A percentile compares a stretch with the other conserved stretches of the same genome.
These are phyloP conservation scores for Laticauda laticaudata DNA, from an alignment of 2,113 vertebrate genomes.

Conservation along the genomic window DNA sequence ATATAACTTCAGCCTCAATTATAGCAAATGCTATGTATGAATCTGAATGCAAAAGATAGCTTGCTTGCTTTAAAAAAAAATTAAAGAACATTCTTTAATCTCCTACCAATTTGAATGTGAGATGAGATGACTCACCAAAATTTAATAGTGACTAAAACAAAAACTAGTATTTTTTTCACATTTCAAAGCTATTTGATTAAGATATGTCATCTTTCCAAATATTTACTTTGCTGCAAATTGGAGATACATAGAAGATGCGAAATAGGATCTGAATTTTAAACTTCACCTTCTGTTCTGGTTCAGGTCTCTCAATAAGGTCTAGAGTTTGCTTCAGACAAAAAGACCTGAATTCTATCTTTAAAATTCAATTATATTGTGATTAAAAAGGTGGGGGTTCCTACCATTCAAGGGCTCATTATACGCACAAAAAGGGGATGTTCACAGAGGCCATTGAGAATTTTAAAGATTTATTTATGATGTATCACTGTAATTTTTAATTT, in stretches of 20 bases:
- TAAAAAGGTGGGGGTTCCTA: conserved; percentile 50
- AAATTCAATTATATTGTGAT: conserved; percentile 63
- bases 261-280: conserved; percentile 55
- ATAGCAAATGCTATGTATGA: conserved; percentile 55
- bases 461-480: conserved; percentile 89
- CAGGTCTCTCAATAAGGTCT: conserved; percentile 41
- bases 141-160: conserved; percentile 73
- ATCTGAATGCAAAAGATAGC: conserved; percentile 61
- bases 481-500: conserved; percentile 93
- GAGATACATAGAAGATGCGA: conserved; percentile 65
- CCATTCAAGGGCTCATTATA: conserved; percentile 71
- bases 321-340: conserved; percentile 50
- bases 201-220: conserved; percentile 71
- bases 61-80: conserved; percentile 40
- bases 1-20: conserved; percentile 6
- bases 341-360: conserved; percentile 58
- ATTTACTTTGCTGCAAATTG: conserved; percentile 71
- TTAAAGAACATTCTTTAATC: conserved; percentile 70
- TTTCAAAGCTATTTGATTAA: conserved; percentile 77
- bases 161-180: conserved; percentile 72
- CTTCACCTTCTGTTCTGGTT: conserved; percentile 53
- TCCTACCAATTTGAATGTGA: conserved; percentile 70
- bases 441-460: conserved; percentile 78
- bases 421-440: conserved; percentile 77
- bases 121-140: conserved; percentile 73